Evolutionary conservation across 2,113 vertebrate species (phyloP).

Genomic region (Sardina pilchardus): DNA sequence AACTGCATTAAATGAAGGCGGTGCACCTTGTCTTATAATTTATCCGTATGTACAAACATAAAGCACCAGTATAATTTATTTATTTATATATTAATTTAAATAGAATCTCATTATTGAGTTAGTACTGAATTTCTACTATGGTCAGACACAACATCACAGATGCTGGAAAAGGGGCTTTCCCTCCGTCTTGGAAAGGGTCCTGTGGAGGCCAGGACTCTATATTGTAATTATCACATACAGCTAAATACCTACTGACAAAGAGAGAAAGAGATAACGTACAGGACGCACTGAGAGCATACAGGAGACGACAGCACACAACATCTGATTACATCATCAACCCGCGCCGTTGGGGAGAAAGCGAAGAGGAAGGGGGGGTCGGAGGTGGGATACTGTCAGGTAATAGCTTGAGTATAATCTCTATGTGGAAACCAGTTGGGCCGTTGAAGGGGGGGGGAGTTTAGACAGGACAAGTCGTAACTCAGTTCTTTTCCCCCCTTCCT

Average conservation of each 20-base stretch:
- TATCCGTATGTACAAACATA: constrained; percentile 48
- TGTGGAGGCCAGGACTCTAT: neutral
- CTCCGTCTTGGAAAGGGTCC: neutral
- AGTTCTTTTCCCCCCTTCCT: neutral
- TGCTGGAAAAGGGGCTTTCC: constrained; percentile 4
- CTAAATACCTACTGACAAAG: constrained; percentile 13
- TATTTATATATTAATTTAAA: constrained; percentile 38
- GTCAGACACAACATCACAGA: constrained; percentile 11
- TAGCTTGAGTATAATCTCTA: constrained; percentile 12
- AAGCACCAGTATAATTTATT: constrained; percentile 53
- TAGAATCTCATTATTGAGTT: constrained; percentile 46
- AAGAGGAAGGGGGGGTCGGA: neutral
- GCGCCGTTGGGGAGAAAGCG: neutral
- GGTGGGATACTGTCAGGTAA: neutral
- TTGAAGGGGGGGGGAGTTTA: neutral
- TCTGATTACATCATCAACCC: constrained; percentile 8
- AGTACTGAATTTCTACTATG: constrained; percentile 50
- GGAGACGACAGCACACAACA: constrained; percentile 10
- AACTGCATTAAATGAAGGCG: constrained; percentile 36
- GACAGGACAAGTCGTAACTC: neutral
- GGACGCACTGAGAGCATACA: constrained; percentile 3
- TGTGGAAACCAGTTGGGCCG: neutral
- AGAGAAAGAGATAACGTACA: neutral
- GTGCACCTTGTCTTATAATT: constrained; percentile 47
- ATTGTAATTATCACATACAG: neutral